These are phyloP conservation scores for Willowsia nigromaculata DNA, from an alignment of 2,888 invertebrate species.

Conservation along the genomic window DNA sequence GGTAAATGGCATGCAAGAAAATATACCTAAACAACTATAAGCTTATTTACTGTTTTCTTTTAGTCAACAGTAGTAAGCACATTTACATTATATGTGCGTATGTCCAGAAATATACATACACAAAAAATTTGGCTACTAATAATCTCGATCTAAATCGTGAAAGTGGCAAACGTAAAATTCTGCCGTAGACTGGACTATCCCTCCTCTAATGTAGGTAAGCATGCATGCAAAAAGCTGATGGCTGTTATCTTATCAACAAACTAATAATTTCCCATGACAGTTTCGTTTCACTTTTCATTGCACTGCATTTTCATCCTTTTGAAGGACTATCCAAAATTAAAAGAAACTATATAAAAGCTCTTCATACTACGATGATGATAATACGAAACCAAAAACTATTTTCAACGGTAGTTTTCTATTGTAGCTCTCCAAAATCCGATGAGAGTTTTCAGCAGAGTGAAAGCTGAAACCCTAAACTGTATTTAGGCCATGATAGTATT, in stretches of 20 bases:
- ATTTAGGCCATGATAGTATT: constrained; percentile 47
- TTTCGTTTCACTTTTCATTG: constrained; percentile 57
- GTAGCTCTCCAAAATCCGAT: not conserved
- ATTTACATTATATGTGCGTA: too few relatives aligned
- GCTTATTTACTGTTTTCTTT: not conserved
- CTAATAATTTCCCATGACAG: constrained; percentile 62
- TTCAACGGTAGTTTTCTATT: not conserved
- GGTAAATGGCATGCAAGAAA: constrained; percentile 24
- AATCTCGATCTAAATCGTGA: not conserved
- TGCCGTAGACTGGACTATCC: not conserved
- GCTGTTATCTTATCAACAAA: constrained; percentile 65
- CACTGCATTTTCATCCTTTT: constrained; percentile 50
- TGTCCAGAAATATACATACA: not conserved
- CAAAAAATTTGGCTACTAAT: not conserved
- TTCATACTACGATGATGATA: constrained; percentile 5
- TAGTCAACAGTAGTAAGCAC: too few relatives aligned
- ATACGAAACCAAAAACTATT: constrained; percentile 23
- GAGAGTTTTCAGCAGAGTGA: not conserved
- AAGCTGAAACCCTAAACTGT: constrained; percentile 37
- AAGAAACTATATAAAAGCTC: constrained; percentile 37
- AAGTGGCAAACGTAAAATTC: constrained; percentile 4
- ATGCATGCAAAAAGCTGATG: constrained; percentile 40
- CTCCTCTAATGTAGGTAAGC: not conserved
- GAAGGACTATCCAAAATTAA: constrained; percentile 48
- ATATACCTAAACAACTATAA: not conserved